Percentiles rank a stretch among this genome's conserved stretches.
These are phyloP conservation scores for Gnathonemus echidnorhynchus DNA, from an alignment of 2,113 vertebrate genomes.

Conservation along the genomic window DNA sequence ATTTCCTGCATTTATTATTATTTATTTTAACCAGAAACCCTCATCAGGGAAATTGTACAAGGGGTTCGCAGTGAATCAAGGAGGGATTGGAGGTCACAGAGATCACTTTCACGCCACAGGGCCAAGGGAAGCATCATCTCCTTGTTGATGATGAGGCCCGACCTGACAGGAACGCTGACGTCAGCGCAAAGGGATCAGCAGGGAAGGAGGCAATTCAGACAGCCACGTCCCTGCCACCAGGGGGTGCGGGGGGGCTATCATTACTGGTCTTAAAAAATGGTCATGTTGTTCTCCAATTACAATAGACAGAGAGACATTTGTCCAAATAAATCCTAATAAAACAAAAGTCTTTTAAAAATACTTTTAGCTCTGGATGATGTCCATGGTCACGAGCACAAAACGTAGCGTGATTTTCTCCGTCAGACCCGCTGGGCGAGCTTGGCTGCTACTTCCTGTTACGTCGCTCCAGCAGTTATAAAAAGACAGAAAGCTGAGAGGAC, in stretches of 20 bases:
- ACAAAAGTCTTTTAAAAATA: background rate
- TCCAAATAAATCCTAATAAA: background rate
- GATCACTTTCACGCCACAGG: conserved; percentile 62
- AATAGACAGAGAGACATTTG: conserved; percentile 23
- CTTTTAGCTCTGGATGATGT: background rate
- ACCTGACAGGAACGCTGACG: conserved; percentile 10
- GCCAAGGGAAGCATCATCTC: conserved; percentile 81
- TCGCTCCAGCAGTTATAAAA: conserved; percentile 16
- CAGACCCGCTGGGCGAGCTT: background rate
- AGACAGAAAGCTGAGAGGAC: conserved; percentile 10
- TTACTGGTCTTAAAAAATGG: background rate
- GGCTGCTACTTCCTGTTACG: conserved; percentile 28
- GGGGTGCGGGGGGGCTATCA: background rate
- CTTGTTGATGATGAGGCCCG: conserved; percentile 67
- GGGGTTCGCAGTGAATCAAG: background rate
- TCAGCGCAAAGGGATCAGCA: background rate
- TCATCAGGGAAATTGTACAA: conserved; percentile 22
- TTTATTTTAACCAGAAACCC: background rate
- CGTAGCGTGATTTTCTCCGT: background rate
- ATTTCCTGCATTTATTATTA: background rate
- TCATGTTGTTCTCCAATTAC: conserved; percentile 20
- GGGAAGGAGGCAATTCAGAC: background rate
- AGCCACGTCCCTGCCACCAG: background rate
- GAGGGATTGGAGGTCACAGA: conserved; percentile 53
- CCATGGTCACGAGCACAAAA: background rate